Evolutionary conservation across 1,140 invertebrate species (phyloP), one percentile per base, ranked within the genome.

Genomic region (Homarus americanus): DNA sequence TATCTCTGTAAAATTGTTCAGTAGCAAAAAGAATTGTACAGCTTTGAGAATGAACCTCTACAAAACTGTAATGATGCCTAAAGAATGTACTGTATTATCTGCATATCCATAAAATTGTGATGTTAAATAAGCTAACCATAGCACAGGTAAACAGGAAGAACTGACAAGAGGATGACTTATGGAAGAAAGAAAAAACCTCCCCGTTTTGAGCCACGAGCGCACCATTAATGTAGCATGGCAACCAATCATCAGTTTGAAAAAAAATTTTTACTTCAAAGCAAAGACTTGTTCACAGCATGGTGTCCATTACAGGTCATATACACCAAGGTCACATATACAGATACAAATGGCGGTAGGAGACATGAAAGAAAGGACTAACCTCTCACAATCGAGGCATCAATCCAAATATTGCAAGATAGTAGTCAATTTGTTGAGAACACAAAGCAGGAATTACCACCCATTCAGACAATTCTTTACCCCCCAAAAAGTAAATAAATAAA

Each of bases 341-440:
- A 69, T 69, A 69, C 63, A 32, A 32, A 49, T 49, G 44, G 4
- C 44, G 9, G 44, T 24, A 58, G 15, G 32, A 69, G 28, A 69
- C 0, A 2, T 69, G 28, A 32, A 58, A 78, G 34, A 76, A 44
- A 80, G n/a, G 41, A 15, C 63, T 15, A 63, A 49, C 41, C 36
- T 82, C 49, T 63, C 15, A 24, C 44, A 82, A 82, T 5, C 3
- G 49, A 82, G 44, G 79, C n/a, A 82, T 44, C 24, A 41, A 82
- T 82, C 78, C 78, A 28, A 63, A 80, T 41, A n/a, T 38, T 80
- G 24, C 5, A 69, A 17, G 58, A 63, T 32, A 49, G 15, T 15
- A 24, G 1, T 28, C 63, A 32, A 69, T 69, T 69, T 69, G 9
- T 0, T 69, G 63, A 32, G 63, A 66, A 66, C n/a, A 69, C 7